A percentile compares a stretch with the other conserved stretches of the same genome.
Evolutionary conservation across 2,797 vertebrate genomes (phyloP).

Genomic region (Falco berigora): DNA sequence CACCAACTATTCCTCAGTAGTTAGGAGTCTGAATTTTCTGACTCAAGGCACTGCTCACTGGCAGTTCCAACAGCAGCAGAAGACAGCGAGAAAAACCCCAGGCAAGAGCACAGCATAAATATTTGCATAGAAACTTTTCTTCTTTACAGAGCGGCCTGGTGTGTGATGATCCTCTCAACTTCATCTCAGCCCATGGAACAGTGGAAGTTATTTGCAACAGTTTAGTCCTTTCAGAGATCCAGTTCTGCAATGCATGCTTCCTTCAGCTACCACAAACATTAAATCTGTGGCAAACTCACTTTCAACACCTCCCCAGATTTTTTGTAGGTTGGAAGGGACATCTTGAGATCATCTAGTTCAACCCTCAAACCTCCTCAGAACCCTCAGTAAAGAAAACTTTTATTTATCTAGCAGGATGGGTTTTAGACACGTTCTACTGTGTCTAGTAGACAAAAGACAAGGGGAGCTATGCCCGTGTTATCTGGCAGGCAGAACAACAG

Average conservation of each 20-base stretch:
- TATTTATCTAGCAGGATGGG: accelerated
- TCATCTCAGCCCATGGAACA: not conserved
- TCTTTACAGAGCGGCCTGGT: not conserved
- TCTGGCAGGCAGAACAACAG: not conserved
- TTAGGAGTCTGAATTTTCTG: not conserved
- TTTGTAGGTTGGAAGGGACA: not conserved
- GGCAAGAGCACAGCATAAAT: not conserved
- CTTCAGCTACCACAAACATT: not conserved
- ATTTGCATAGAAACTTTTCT: not conserved
- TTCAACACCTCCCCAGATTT: not conserved
- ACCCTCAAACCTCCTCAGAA: not conserved
- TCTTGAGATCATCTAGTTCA: not conserved
- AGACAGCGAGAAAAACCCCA: not conserved
- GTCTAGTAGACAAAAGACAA: not conserved
- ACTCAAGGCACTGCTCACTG: not conserved
- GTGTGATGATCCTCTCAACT: not conserved
- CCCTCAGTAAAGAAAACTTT: not conserved
- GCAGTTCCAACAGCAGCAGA: not conserved
- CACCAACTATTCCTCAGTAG: not conserved
- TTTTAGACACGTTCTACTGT: accelerated
- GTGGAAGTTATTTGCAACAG: not conserved
- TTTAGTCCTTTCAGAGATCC: not conserved
- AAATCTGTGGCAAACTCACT: not conserved
- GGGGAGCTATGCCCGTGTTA: not conserved
- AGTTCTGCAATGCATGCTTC: not conserved